These are phyloP conservation scores for Microctonus brassicae DNA, from an alignment of 2,888 invertebrate species.

Conservation along the genomic window DNA sequence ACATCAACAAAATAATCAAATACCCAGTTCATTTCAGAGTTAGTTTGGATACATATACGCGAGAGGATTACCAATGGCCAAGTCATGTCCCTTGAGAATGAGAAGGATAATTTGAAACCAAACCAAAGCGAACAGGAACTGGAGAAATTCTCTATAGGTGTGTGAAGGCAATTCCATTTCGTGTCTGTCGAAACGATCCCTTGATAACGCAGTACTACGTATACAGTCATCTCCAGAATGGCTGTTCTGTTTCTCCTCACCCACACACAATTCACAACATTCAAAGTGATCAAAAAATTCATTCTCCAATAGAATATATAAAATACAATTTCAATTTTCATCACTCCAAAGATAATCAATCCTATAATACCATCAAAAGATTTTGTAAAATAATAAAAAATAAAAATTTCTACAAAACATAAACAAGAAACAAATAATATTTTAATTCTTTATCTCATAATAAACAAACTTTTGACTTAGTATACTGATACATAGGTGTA, in stretches of 20 bases:
- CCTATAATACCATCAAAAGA: too few relatives aligned
- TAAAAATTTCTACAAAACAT: not conserved
- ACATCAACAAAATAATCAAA: constrained; percentile 20
- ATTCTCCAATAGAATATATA: constrained; percentile 1
- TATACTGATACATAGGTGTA: not conserved
- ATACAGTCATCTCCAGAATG: constrained; percentile 20
- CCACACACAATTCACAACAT: not conserved
- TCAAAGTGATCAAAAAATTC: constrained; percentile 2
- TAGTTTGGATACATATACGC: constrained; percentile 2
- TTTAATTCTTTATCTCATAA: not conserved
- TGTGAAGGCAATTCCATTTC: constrained; percentile 25
- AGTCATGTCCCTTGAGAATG: constrained; percentile 18
- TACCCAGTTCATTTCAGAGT: constrained; percentile 5
- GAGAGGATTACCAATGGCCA: not conserved
- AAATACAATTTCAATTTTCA: not conserved
- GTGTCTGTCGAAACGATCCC: constrained; percentile 23
- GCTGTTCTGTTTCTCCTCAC: not conserved
- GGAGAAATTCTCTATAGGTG: constrained; percentile 8
- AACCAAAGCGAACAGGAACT: constrained; percentile 37
- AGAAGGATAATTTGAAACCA: constrained; percentile 50
- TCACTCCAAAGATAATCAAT: too few relatives aligned
- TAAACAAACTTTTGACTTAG: too few relatives aligned
- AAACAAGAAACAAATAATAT: not conserved
- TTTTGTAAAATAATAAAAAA: not conserved
- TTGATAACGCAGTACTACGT: constrained; percentile 21